A percentile compares a stretch with the other conserved stretches of the same genome.
phyloP scores from a whole-genome alignment of 2,888 invertebrate genomes.

The Hetaerina titia region DNA sequence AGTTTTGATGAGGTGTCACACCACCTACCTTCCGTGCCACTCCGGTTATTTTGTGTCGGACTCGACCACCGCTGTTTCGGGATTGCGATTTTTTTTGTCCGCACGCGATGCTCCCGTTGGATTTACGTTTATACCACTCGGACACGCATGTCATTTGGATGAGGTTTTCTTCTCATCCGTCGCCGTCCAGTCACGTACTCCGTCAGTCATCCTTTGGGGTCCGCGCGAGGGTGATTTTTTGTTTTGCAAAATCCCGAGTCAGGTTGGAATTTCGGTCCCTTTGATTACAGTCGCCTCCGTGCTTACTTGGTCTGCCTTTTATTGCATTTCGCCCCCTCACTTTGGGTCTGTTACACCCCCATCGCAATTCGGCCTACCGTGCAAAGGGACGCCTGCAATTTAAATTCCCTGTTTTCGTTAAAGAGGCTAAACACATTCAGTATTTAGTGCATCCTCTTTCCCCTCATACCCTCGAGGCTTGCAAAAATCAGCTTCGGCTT shows the following conservation, averaged over 20 bases:
- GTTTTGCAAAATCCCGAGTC: not conserved
- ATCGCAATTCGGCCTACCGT: not conserved
- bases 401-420: not conserved
- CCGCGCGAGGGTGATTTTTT: not conserved
- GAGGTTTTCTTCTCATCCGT: not conserved
- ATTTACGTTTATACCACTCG: not conserved
- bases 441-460: not conserved
- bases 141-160: not conserved
- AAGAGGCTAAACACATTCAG: not conserved
- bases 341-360: not conserved
- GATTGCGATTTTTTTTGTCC: not conserved
- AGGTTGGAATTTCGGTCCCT: not conserved
- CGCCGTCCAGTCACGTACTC: not conserved
- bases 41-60: not conserved
- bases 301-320: not conserved
- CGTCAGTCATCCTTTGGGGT: not conserved
- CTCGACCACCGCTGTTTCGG: not conserved
- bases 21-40: not conserved
- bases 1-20: not conserved
- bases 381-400: not conserved
- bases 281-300: not conserved
- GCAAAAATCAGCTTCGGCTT: not conserved
- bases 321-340: not conserved
- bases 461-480: not conserved
- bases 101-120: slow-evolving; percentile 19